These are phyloP conservation scores for Oscheius myriophilus DNA, from an alignment of 2,888 invertebrate genomes.

Conservation along the genomic window DNA sequence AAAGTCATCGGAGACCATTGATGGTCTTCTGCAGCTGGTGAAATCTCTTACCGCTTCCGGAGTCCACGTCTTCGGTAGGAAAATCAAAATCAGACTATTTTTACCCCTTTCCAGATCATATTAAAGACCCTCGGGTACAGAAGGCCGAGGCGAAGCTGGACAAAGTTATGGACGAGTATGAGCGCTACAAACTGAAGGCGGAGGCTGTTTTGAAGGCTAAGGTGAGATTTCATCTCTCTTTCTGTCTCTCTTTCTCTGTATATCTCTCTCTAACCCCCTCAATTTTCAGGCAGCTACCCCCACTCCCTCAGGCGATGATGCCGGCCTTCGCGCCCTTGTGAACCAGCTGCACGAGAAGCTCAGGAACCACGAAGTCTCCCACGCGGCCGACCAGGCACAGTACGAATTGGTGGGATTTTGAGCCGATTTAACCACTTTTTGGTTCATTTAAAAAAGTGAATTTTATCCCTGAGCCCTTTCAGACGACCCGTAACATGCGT, in stretches of 20 bases:
- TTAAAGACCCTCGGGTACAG: conserved; percentile 17
- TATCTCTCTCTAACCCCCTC: no score
- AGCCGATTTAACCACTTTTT: no score
- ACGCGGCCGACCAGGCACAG: conserved; percentile 50
- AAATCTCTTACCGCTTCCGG: neutral
- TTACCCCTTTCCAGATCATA: conserved; percentile 8
- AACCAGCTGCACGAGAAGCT: conserved; percentile 58
- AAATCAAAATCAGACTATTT: neutral
- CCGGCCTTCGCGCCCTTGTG: conserved; percentile 41
- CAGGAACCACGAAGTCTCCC: conserved; percentile 46
- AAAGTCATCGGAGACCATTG: conserved; percentile 4
- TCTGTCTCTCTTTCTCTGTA: no score
- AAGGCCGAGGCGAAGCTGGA: conserved; percentile 26
- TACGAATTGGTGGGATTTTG: conserved; percentile 46
- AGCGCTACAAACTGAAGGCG: conserved; percentile 76
- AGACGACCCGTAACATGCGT: conserved; percentile 49
- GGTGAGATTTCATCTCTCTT: neutral
- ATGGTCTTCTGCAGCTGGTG: conserved; percentile 5
- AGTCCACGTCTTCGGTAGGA: conserved; percentile 21
- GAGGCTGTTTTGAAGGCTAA: conserved; percentile 71
- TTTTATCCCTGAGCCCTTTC: no score
- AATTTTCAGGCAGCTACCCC: conserved; percentile 9
- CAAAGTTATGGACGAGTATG: conserved; percentile 76
- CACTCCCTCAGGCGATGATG: conserved; percentile 27
- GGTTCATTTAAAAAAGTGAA: neutral